Evolutionary conservation across 1,140 invertebrate genomes (phyloP), one percentile per base, ranked within the genome.

Genomic region (Sminthurinus signatus): DNA sequence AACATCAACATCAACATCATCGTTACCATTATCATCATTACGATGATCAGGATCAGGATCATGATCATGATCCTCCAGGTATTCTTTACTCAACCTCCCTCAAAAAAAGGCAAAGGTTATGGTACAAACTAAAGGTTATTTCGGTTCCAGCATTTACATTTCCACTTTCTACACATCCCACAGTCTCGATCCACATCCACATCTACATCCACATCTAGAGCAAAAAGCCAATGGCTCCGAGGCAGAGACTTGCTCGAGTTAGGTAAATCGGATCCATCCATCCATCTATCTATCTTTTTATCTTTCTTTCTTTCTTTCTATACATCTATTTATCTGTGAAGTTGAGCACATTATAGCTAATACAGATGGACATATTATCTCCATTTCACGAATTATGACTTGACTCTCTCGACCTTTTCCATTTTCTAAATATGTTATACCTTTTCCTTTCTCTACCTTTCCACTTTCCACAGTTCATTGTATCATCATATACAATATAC

Each of bases 311-410:
- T 12, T 42, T n/a, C 39, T 42, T 42, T 10, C 39, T 42, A 42
- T n/a, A 42, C 10, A n/a, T n/a, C n/a, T n/a, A n/a, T n/a, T n/a
- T n/a, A 42, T 48, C 44, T 48, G 44, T 48, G 44, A 48, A 48
- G n/a, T 48, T 48, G 44, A 48, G 44, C n/a, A 48, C 44, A 48
- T 48, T 48, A 48, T n/a, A n/a, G 44, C 5, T 48, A 48, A 48
- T 48, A 48, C 23, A 48, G 44, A 25, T 25, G 4, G 44, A 48
- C 44, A 48, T 48, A 48, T 48, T 48, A 48, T 48, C 5, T 36
- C 32, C 32, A 36, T 48, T 21, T 12, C 44, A 5, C 19, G 32
- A 36, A n/a, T n/a, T 10, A 42, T 10, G 39, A 42, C 10, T 42
- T 42, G n/a, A 12, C 39, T 42, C 39, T 42, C n/a, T 42, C n/a